Conservation (phyloP, 2,797 vertebrate species). For the Iguana delicatissima region DNA sequence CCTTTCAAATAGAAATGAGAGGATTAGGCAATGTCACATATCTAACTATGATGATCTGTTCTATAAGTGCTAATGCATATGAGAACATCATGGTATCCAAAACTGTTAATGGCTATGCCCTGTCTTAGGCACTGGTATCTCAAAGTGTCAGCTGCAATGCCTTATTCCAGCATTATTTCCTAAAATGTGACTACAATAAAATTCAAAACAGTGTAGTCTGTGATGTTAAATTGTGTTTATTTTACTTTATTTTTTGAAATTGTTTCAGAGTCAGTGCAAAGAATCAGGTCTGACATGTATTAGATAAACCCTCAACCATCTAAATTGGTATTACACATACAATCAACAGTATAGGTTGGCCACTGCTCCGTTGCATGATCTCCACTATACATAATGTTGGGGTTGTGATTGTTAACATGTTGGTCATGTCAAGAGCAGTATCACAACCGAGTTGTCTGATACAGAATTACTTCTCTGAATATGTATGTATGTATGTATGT, state of each 20-base stretch:
- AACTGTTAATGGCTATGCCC: no score
- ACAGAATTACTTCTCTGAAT: background rate
- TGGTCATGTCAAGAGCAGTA: background rate
- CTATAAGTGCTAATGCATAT: background rate
- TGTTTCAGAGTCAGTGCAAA: background rate
- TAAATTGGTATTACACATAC: background rate
- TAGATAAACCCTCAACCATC: background rate
- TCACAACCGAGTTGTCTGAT: background rate
- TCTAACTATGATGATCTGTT: background rate
- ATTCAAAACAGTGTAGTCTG: background rate
- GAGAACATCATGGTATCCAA: background rate
- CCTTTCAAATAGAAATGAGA: background rate
- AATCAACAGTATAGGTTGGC: background rate
- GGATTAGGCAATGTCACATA: background rate
- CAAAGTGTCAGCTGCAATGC: background rate
- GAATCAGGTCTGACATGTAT: background rate
- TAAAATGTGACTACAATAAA: background rate
- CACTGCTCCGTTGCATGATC: no score
- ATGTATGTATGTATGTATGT: background rate
- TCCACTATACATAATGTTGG: background rate
- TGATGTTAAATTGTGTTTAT: background rate
- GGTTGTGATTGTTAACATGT: background rate
- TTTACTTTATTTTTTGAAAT: background rate
- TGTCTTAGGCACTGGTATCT: background rate
- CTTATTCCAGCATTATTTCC: background rate